Base-by-base conservation (phyloP, 1,140 invertebrate species). In the Philopotamus ludificatus region DNA sequence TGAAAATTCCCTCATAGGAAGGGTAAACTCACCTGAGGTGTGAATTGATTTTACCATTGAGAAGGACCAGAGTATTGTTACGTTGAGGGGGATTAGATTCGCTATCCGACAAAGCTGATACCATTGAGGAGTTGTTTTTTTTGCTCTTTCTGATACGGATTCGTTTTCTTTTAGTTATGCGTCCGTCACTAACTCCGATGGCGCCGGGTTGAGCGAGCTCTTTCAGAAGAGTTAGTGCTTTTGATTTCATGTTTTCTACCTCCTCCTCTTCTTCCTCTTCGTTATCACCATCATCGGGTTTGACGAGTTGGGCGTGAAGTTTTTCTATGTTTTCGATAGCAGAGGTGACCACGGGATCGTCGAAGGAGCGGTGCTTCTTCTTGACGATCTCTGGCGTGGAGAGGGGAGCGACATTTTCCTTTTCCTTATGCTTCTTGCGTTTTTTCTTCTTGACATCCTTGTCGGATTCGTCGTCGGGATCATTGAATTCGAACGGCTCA, bases 361-460 rank as follows among this genome's bases (percentile, higher is more conserved):
- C 57, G 21, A 66, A 22, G 0, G 50, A 28, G 18, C 39, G 51
- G n/a, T 41, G 23, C 54, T 58, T 63, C 55, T 62, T 62, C 10
- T 28, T 50, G 15, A 50, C 9, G 16, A 15, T 39, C 34, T 66
- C 68, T 3, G 61, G 41, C 41, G 67, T 51, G 10, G 42, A 54
- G 9, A 47, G n/a, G 20, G 54, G 44, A 55, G 26, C 39, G 10
- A 8, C n/a, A 25, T 53, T 63, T 64, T 66, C 67, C 15, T 64
- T 51, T 9, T 67, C 65, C 39, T 67, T 70, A 22, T 67, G 55
- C 54, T 67, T 67, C 45, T 70, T 70, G 25, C 65, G 25, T 45
- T 70, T 70, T 44, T 70, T 70, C 54, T 70, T 70, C 58, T 70
- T 70, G 2, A 57, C 45, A 41, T 70, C 68, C 26, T 53, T 22